These are phyloP conservation scores for Monopis laevigella DNA, from an alignment of 2,888 invertebrate genomes.

Conservation along the genomic window DNA sequence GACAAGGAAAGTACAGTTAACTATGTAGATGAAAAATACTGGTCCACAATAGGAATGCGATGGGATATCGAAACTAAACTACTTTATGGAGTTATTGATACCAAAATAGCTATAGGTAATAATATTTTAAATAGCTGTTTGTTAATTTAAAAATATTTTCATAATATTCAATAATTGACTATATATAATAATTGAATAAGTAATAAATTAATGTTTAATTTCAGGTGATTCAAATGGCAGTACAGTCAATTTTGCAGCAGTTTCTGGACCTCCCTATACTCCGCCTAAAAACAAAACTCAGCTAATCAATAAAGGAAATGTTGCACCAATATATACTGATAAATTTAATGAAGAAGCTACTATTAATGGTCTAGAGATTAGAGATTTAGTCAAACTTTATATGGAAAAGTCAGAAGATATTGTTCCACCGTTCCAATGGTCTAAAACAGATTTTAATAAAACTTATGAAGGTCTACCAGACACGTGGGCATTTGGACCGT, in stretches of 20 bases:
- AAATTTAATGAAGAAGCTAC: constrained; percentile 46
- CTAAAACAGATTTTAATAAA: constrained; percentile 69
- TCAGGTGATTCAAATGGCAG: constrained; percentile 25
- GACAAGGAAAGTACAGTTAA: constrained; percentile 23
- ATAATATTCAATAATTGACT: background rate
- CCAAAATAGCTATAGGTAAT: constrained; percentile 60
- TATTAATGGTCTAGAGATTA: constrained; percentile 43
- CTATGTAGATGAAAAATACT: constrained; percentile 29
- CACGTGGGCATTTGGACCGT: constrained; percentile 73
- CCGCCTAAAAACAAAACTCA: constrained; percentile 25
- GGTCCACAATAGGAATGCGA: constrained; percentile 42
- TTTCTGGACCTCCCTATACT: constrained; percentile 50
- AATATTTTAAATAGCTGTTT: too few species aligned
- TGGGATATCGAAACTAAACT: constrained; percentile 40
- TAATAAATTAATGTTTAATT: constrained; percentile 15
- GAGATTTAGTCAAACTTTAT: constrained; percentile 40
- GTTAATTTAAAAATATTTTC: constrained; percentile 13
- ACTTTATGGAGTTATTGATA: constrained; percentile 65
- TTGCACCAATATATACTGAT: constrained; percentile 50
- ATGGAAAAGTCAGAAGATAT: constrained; percentile 42
- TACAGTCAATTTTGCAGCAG: constrained; percentile 35
- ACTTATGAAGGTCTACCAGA: constrained; percentile 81
- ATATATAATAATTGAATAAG: background rate
- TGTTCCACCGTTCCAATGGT: constrained; percentile 78
- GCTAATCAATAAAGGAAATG: constrained; percentile 45